Conservation (phyloP, 2,797 vertebrate genomes). For the Peromyscus attwateri region DNA sequence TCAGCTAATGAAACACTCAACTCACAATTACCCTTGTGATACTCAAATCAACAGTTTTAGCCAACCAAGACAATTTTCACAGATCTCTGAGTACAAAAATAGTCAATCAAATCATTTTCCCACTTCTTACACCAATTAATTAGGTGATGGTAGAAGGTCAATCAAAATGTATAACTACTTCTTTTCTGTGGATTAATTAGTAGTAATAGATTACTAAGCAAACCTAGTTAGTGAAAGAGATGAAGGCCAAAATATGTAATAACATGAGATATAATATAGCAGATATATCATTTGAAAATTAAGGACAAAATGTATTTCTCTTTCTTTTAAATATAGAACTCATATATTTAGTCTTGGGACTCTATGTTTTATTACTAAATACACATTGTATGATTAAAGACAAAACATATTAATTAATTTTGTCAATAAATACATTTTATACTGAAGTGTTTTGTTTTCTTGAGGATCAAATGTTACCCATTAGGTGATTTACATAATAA, state of each 20-base stretch:
- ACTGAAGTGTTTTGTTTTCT: not conserved
- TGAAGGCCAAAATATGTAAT: slow-evolving; percentile 61
- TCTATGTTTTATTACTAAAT: slow-evolving; percentile 20
- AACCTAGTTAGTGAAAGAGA: slow-evolving; percentile 75
- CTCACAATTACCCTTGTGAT: slow-evolving; percentile 53
- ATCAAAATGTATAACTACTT: slow-evolving; percentile 88
- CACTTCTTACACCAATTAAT: slow-evolving; percentile 83
- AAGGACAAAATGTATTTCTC: slow-evolving; percentile 54
- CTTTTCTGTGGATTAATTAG: slow-evolving; percentile 87
- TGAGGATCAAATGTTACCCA: not conserved
- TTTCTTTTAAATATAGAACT: slow-evolving; percentile 64
- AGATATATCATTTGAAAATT: slow-evolving; percentile 79
- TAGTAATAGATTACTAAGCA: slow-evolving; percentile 80
- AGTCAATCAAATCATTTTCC: slow-evolving; percentile 81
- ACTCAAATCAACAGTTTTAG: slow-evolving; percentile 37
- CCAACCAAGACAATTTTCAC: slow-evolving; percentile 74
- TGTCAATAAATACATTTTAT: slow-evolving; percentile 22
- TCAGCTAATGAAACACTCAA: slow-evolving; percentile 31
- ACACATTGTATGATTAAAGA: not conserved
- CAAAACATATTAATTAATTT: not conserved
- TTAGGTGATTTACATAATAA: not conserved
- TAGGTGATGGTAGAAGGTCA: slow-evolving; percentile 88
- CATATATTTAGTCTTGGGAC: not conserved
- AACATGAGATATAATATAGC: slow-evolving; percentile 73
- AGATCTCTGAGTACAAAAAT: slow-evolving; percentile 59